phyloP scores from a whole-genome alignment of 2,113 vertebrate species.

The Mionectes macconnelli region DNA sequence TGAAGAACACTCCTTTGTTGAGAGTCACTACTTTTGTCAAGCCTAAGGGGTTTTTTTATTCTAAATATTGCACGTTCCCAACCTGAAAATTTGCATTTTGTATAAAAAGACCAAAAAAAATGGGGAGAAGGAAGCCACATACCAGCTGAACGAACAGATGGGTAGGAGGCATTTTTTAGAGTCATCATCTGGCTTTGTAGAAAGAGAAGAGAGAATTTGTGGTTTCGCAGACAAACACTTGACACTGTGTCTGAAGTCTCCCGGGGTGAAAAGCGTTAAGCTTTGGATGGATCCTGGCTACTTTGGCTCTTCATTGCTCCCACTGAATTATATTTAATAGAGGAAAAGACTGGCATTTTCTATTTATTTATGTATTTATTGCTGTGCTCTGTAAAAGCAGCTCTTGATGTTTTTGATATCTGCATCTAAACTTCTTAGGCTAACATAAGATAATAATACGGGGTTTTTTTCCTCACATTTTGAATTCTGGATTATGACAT shows the following conservation, averaged over 20 bases:
- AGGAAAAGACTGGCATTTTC: neutral
- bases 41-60: neutral
- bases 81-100: neutral
- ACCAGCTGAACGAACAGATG: constrained; percentile 29
- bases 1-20: neutral
- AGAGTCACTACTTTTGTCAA: neutral
- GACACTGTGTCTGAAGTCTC: neutral
- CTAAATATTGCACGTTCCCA: neutral
- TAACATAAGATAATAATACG: neutral
- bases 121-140: neutral
- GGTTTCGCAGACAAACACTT: neutral
- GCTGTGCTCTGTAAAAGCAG: neutral
- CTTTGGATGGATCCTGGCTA: neutral
- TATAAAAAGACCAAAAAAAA: neutral
- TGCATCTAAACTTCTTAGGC: neutral
- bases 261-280: neutral
- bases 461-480: neutral
- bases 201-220: neutral
- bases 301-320: neutral
- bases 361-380: neutral
- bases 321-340: neutral
- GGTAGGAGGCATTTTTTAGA: neutral
- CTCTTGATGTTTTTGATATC: neutral
- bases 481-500: neutral
- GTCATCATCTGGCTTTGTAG: neutral